A percentile compares a stretch with the other conserved stretches of the same genome.
Evolutionary conservation across 2,113 vertebrate genomes (phyloP).

Genomic region (Salvelinus sp.): DNA sequence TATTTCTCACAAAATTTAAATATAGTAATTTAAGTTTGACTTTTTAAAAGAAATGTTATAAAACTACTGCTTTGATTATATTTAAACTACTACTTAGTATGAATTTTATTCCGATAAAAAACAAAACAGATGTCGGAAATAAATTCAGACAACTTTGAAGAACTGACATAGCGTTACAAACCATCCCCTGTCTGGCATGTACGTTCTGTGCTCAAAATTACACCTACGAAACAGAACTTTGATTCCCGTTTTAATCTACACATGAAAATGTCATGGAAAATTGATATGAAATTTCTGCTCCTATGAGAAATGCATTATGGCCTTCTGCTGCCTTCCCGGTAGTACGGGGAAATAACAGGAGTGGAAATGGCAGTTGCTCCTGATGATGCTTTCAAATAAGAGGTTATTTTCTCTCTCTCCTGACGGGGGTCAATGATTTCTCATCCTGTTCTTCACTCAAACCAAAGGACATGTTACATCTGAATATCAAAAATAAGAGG

Average conservation of each 20-base stretch:
- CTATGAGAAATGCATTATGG: constrained; percentile 38
- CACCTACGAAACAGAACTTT: no score
- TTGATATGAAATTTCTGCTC: no score
- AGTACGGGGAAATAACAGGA: constrained; percentile 25
- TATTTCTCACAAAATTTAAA: background rate
- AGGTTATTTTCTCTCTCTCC: constrained; percentile 43
- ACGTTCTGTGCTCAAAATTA: no score
- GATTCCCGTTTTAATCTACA: no score
- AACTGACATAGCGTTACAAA: no score
- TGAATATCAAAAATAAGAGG: constrained; percentile 30
- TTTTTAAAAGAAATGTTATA: no score
- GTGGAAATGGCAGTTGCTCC: background rate
- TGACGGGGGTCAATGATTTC: constrained; percentile 8
- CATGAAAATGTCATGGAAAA: no score
- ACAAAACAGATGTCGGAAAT: no score
- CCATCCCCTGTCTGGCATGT: no score
- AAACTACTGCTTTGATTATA: background rate
- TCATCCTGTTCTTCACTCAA: constrained; percentile 16
- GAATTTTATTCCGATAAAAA: no score
- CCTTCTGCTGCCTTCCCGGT: constrained; percentile 34
- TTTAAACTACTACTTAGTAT: no score
- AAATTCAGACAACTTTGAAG: no score
- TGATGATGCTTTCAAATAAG: constrained; percentile 43
- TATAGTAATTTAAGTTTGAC: background rate
- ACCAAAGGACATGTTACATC: constrained; percentile 38